Conservation (phyloP, 2,888 invertebrate species). For the Ectobius pallidus region DNA sequence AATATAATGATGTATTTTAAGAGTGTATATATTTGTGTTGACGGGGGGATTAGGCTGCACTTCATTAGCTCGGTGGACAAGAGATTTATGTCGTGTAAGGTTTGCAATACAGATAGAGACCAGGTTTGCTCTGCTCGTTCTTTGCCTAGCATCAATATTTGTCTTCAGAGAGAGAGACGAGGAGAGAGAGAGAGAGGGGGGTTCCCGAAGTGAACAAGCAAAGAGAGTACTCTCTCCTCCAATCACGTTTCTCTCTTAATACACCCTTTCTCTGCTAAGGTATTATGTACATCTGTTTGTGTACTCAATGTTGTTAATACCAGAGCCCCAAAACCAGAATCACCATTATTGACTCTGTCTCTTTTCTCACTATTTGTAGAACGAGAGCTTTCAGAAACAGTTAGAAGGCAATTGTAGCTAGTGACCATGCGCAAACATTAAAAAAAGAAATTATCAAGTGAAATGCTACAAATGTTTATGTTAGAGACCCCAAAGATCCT, state of each 20-base stretch:
- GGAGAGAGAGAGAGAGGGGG: no score
- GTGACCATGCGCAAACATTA: slow-evolving; percentile 5
- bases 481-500: neutral
- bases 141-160: slow-evolving; percentile 45
- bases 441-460: slow-evolving; percentile 20
- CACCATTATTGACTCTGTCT: slow-evolving; percentile 14
- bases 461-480: neutral
- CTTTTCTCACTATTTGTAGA: no score
- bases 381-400: no score
- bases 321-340: slow-evolving; percentile 13
- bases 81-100: slow-evolving; percentile 23
- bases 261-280: slow-evolving; percentile 17
- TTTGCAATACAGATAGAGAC: slow-evolving; percentile 44
- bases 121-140: slow-evolving; percentile 42
- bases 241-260: slow-evolving; percentile 7
- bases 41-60: neutral
- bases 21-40: no score
- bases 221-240: no score
- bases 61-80: neutral
- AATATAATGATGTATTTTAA: no score
- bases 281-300: slow-evolving; percentile 29
- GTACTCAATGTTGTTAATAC: slow-evolving; percentile 19
- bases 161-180: no score
- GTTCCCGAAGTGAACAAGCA: slow-evolving; percentile 32
- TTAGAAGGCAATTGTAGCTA: neutral